Percentiles rank a stretch among this genome's conserved stretches.
Evolutionary conservation across 2,113 vertebrate species (phyloP).

Genomic region (Rhinogobius similis): DNA sequence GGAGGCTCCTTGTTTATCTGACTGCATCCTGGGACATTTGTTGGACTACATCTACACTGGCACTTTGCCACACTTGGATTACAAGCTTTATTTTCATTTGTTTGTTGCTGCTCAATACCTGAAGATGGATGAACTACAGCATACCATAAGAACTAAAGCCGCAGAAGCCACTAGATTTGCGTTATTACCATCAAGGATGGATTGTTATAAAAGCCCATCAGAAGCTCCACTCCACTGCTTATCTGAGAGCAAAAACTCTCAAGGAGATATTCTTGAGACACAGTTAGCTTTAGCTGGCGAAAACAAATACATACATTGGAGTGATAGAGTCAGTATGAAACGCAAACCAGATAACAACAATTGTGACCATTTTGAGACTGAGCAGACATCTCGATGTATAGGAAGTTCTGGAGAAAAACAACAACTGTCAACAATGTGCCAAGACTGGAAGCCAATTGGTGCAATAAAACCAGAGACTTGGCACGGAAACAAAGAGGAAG

Average conservation of each 20-base stretch:
- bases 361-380: neutral
- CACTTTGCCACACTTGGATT: slow-evolving; percentile 25
- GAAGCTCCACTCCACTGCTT: neutral
- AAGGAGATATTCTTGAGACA: neutral
- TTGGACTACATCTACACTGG: slow-evolving; percentile 77
- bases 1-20: slow-evolving; percentile 57
- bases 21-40: slow-evolving; percentile 58
- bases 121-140: slow-evolving; percentile 69
- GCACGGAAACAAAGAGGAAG: slow-evolving; percentile 13
- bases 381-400: no score
- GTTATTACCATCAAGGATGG: neutral
- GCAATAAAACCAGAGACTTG: slow-evolving; percentile 4
- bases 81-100: slow-evolving; percentile 44
- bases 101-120: slow-evolving; percentile 65
- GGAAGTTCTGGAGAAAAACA: neutral
- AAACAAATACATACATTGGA: neutral
- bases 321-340: neutral
- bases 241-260: no score
- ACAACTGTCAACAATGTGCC: no score
- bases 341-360: slow-evolving; percentile 3
- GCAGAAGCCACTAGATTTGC: neutral
- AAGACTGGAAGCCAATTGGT: slow-evolving; percentile 5
- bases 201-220: neutral
- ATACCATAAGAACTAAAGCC: slow-evolving; percentile 40
- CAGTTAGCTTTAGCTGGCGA: neutral